Base-by-base conservation (phyloP, 2,888 invertebrate species). In the Catocala fraxini region DNA sequence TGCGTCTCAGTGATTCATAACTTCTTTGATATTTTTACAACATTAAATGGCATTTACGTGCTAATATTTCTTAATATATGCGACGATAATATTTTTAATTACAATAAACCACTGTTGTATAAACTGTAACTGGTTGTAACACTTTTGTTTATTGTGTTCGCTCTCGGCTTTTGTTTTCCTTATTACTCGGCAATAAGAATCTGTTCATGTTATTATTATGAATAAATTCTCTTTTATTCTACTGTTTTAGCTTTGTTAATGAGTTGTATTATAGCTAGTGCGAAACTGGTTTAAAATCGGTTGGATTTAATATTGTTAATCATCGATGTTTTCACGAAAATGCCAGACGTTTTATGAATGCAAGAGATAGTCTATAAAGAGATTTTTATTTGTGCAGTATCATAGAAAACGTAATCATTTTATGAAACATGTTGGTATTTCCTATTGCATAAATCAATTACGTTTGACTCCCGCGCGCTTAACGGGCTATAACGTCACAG, bases 1-100 rank as follows among this genome's bases (percentile, higher is more conserved):
- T 67, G 60, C 65, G 67, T 70, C 75, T 78, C 75, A 65, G 70
- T 85, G 81, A 86, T 84, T 85, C 82, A 86, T 81, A 74, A 77
- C 72, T 77, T 71, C 71, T 75, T 80, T 70, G 65, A 65, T 71
- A 75, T 80, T 81, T 58, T 78, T 68, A 79, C 73, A 80, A 73
- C 71, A 58, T 57, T 57, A 56, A 70, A 72, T 71, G 69, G 72
- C 74, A 73, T 74, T 75, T 79, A 77, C 72, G 72, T 76, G 75
- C 69, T 75, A 71, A 76, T 80, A 73, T 73, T 74, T 75, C 65
- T 73, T 74, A 71, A 77, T 73, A 68, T 73, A 74, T 75, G 77
- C 69, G 62, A 69, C 66, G 68, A 66, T 73, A 71, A 71, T 73
- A 70, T 71, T 76, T 75, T 73, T 77, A 78, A 78, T 77, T 77